Evolutionary conservation across 1,140 invertebrate species (phyloP).

Genomic region (Plodia interpunctella): DNA sequence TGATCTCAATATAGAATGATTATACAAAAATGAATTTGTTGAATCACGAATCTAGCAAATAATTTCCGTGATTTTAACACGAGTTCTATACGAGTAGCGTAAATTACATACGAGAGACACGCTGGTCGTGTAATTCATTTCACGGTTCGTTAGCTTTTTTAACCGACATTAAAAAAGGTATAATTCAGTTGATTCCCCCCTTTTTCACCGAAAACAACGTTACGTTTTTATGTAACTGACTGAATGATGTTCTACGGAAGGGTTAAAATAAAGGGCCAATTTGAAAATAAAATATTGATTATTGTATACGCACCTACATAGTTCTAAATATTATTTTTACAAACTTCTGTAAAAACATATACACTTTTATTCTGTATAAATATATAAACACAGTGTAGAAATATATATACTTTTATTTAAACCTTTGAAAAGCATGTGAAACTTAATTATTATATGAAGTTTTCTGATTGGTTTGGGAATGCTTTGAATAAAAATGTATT

Average conservation of each 20-base stretch:
- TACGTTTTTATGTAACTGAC: neutral
- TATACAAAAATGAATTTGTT: neutral
- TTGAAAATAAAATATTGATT: too few species aligned
- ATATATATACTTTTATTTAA: too few species aligned
- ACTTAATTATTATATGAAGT: too few species aligned
- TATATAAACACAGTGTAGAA: too few species aligned
- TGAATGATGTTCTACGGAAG: neutral
- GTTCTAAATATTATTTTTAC: too few species aligned
- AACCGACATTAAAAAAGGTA: constrained; percentile 18
- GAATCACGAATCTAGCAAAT: neutral
- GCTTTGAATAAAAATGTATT: too few species aligned
- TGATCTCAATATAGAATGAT: too few species aligned
- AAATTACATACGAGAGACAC: constrained; percentile 10
- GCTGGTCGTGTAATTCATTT: constrained; percentile 30
- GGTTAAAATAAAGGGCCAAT: neutral
- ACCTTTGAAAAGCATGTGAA: too few species aligned
- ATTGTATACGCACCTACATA: too few species aligned
- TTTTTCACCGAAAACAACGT: neutral
- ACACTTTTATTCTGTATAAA: too few species aligned
- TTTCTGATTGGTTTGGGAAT: too few species aligned
- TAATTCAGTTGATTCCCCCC: constrained; percentile 12
- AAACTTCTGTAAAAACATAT: too few species aligned
- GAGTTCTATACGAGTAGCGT: constrained; percentile 6
- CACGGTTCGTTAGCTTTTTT: constrained; percentile 32
- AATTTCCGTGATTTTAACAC: constrained; percentile 7